A percentile compares a stretch with the other conserved stretches of the same genome.
Evolutionary conservation across 2,888 invertebrate species (phyloP).

Genomic region (Apocheima hispidaria): DNA sequence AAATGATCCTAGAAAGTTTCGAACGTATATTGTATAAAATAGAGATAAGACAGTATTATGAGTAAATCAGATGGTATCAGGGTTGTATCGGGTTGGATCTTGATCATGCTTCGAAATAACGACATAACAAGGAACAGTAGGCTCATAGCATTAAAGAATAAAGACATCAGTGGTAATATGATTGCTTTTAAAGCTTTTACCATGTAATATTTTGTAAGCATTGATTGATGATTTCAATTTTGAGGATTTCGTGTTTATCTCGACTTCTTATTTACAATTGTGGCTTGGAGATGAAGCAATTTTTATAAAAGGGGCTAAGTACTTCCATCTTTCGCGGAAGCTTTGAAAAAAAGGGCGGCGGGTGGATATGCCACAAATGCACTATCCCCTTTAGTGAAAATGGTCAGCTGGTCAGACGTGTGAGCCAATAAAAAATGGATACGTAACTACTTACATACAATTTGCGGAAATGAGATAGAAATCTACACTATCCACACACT

Average conservation of each 20-base stretch:
- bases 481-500: no score
- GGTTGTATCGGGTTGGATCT: conserved; percentile 33
- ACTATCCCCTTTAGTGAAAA: no score
- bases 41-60: conserved; percentile 30
- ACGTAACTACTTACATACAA: no score
- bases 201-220: conserved; percentile 30
- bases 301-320: conserved; percentile 14
- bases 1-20: not conserved
- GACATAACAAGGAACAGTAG: conserved; percentile 37
- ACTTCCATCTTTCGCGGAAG: no score
- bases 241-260: conserved; percentile 33
- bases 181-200: conserved; percentile 26
- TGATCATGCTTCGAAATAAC: conserved; percentile 20
- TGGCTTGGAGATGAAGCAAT: conserved; percentile 16
- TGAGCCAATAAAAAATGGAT: no score
- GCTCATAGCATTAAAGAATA: conserved; percentile 27
- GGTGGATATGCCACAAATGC: no score
- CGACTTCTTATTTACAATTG: conserved; percentile 32
- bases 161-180: conserved; percentile 38
- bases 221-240: conserved; percentile 37
- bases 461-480: no score
- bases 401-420: no score
- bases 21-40: not conserved
- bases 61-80: conserved; percentile 49
- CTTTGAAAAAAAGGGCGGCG: no score